These are phyloP conservation scores for Tretioscincus oriximinensis DNA, from an alignment of 2,113 vertebrate species.

Conservation along the genomic window DNA sequence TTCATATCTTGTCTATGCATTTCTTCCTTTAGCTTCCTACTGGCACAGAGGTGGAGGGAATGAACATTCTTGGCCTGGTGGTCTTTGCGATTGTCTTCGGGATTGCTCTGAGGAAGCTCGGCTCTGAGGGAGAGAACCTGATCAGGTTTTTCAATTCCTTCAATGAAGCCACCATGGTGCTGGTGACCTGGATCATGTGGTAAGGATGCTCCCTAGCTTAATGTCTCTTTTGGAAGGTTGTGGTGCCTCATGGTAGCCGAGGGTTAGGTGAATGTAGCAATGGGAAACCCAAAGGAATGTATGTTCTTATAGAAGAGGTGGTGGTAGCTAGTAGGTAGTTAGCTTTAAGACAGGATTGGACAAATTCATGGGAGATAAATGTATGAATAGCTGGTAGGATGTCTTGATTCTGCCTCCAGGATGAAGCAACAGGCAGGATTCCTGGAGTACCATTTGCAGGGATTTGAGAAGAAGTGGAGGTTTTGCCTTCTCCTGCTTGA, in stretches of 20 bases:
- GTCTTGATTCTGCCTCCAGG: too few relatives aligned
- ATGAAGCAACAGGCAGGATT: too few relatives aligned
- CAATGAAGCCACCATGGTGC: constrained; percentile 91
- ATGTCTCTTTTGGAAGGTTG: neutral
- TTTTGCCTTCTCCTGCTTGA: too few relatives aligned
- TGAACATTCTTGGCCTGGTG: constrained; percentile 91
- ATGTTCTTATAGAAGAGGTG: neutral
- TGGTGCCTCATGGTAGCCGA: too few relatives aligned
- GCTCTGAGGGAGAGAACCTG: constrained; percentile 85
- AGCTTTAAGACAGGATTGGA: too few relatives aligned
- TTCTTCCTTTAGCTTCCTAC: constrained; percentile 66
- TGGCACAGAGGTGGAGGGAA: constrained; percentile 76
- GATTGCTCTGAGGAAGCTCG: constrained; percentile 85
- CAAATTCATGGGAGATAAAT: too few relatives aligned
- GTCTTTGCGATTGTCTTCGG: constrained; percentile 89
- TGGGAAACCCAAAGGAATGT: neutral
- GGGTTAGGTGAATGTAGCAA: too few relatives aligned
- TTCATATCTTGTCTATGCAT: too few relatives aligned
- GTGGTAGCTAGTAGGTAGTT: neutral
- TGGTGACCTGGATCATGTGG: constrained; percentile 96
- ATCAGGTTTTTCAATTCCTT: constrained; percentile 90
- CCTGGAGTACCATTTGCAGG: too few relatives aligned
- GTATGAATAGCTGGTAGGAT: too few relatives aligned
- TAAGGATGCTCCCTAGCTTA: constrained; percentile 50
- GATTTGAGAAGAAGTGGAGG: too few relatives aligned